Percentiles rank a stretch among this genome's conserved stretches.
These are phyloP conservation scores for Lepidochitona cinerea DNA, from an alignment of 2,888 invertebrate genomes.

Conservation along the genomic window DNA sequence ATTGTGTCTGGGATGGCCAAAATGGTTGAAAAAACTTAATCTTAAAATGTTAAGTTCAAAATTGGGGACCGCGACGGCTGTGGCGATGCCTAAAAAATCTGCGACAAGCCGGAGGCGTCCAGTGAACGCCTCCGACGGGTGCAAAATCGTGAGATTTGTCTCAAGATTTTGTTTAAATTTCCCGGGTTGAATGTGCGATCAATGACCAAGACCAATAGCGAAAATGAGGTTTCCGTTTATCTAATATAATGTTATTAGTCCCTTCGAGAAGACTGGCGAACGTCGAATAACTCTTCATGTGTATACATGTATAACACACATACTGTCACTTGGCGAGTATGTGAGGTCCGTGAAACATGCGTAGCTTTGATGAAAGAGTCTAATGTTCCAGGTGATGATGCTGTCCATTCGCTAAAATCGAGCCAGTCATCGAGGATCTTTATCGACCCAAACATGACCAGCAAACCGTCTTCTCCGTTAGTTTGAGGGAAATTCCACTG, in stretches of 20 bases:
- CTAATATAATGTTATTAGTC: neutral
- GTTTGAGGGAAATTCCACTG: neutral
- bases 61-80: no score
- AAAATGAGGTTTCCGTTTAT: neutral
- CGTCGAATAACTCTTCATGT: neutral
- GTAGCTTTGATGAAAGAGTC: neutral
- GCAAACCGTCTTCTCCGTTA: neutral
- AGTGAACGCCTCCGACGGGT: no score
- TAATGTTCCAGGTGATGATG: neutral
- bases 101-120: no score
- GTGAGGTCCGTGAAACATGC: neutral
- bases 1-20: no score
- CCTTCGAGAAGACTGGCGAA: neutral
- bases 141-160: no score
- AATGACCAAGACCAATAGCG: neutral
- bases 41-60: no score
- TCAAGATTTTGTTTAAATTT: no score
- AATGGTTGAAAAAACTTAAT: no score
- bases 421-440: neutral
- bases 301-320: neutral
- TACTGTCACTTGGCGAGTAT: neutral
- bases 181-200: no score
- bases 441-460: neutral
- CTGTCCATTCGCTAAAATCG: neutral
- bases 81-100: no score